Evolutionary conservation across 2,888 invertebrate genomes (phyloP), one percentile per base, ranked within the genome.

Genomic region (Acleris laterana): DNA sequence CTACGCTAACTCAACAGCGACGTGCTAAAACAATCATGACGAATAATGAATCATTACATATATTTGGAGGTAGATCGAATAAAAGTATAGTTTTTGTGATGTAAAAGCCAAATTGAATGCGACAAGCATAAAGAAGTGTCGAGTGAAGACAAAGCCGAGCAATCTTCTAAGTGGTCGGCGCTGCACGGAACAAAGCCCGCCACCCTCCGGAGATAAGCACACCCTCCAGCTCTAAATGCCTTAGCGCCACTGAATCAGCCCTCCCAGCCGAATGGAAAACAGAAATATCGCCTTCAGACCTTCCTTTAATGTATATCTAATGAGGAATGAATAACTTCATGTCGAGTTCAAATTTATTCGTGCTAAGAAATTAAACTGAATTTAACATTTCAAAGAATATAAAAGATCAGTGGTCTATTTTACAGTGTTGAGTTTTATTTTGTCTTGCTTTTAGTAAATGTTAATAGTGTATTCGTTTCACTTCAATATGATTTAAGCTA

Each of bases 81-180:
- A 13, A 13, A 38, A 38, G 38, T 61, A 66, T 57, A 49, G 38
- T 65, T 57, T 58, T 67, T 56, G 81, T 80, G 80, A 85, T 80
- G 77, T 80, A 77, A 85, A 84, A 80, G 71, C 75, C 73, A 86
- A 84, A 86, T 86, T 84, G 77, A 78, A 81, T 80, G 78, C 80
- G 78, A 82, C 79, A 70, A 75, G 76, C 81, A 84, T 81, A 87
- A 85, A 86, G 84, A 87, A 85, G 82, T 84, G 81, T 84, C 81
- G 80, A 77, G 80, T 74, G 79, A 84, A 87, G 87, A 90, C 88
- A 89, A 88, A 85, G 85, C 81, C 81, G 78, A 82, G 86, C 88
- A 90, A 91, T 91, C 87, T 89, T 87, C 87, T 90, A 90, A 90
- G 90, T 90, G 91, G 88, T 86, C 77, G 83, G 85, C 82, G 80